Conservation (phyloP, 2,113 vertebrate species). For the Lates calcarifer region DNA sequence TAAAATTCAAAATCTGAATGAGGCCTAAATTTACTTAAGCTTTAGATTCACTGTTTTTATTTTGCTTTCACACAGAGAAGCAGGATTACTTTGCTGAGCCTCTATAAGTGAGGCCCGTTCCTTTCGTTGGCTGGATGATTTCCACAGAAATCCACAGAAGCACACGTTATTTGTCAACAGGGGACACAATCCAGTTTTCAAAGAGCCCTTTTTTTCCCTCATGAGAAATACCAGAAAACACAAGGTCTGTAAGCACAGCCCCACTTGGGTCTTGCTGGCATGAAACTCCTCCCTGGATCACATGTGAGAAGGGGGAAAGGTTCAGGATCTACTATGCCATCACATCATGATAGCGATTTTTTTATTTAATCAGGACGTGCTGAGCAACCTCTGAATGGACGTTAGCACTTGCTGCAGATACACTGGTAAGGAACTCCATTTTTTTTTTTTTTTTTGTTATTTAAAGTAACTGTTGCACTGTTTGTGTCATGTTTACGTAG, state of each 20-base stretch:
- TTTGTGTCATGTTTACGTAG: background rate
- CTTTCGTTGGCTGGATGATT: constrained; percentile 34
- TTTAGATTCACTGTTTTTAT: background rate
- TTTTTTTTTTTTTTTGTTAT: background rate
- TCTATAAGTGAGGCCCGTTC: constrained; percentile 24
- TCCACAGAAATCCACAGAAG: constrained; percentile 57
- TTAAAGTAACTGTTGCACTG: background rate
- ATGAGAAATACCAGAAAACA: constrained; percentile 64
- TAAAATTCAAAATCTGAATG: background rate
- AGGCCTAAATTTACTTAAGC: background rate
- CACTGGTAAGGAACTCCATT: constrained; percentile 52
- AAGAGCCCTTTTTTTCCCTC: constrained; percentile 33
- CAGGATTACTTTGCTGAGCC: constrained; percentile 62
- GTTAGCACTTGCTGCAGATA: constrained; percentile 25
- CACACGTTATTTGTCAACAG: constrained; percentile 44
- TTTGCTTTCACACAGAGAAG: constrained; percentile 19
- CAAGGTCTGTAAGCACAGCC: constrained; percentile 62
- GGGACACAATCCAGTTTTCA: constrained; percentile 51
- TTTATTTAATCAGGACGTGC: constrained; percentile 30
- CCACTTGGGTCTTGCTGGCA: constrained; percentile 6
- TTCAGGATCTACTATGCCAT: constrained; percentile 36
- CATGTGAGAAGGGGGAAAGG: constrained; percentile 60
- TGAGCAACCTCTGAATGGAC: constrained; percentile 58
- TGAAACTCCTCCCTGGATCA: constrained; percentile 76
- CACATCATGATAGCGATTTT: constrained; percentile 30